These are phyloP conservation scores for Esox masquinongy DNA, from an alignment of 2,797 vertebrate genomes.

Conservation along the genomic window DNA sequence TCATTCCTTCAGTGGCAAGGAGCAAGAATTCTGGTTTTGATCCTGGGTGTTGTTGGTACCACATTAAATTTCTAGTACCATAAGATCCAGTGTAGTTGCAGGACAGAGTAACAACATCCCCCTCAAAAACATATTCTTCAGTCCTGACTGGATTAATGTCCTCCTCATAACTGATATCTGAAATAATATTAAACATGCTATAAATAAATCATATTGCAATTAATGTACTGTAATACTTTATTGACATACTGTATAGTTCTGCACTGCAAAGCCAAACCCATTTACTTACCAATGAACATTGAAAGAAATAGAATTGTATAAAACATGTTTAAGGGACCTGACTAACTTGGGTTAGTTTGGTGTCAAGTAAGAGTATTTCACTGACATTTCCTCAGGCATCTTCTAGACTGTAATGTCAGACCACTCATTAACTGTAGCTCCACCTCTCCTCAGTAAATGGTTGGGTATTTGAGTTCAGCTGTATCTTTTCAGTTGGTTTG, in stretches of 20 bases:
- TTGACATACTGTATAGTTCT: neutral
- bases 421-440: no score
- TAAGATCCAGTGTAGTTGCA: constrained; percentile 17
- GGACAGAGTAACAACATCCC: constrained; percentile 6
- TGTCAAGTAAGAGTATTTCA: neutral
- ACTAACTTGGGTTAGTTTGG: neutral
- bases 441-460: no score
- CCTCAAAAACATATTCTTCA: neutral
- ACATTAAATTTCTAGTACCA: neutral
- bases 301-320: neutral
- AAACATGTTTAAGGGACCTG: neutral
- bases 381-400: neutral
- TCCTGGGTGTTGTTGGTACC: constrained; percentile 23
- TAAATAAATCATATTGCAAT: no score
- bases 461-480: neutral
- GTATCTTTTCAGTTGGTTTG: neutral
- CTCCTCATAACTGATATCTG: neutral
- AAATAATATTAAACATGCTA: neutral
- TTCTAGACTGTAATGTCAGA: no score
- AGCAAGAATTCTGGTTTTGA: constrained; percentile 17
- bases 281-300: neutral
- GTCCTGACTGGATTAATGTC: neutral
- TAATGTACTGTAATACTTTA: neutral
- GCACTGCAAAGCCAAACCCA: neutral
- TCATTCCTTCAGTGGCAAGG: neutral